Evolutionary conservation across 2,888 invertebrate genomes (phyloP), one percentile per base, ranked within the genome.

Genomic region (Venusia cambrica): DNA sequence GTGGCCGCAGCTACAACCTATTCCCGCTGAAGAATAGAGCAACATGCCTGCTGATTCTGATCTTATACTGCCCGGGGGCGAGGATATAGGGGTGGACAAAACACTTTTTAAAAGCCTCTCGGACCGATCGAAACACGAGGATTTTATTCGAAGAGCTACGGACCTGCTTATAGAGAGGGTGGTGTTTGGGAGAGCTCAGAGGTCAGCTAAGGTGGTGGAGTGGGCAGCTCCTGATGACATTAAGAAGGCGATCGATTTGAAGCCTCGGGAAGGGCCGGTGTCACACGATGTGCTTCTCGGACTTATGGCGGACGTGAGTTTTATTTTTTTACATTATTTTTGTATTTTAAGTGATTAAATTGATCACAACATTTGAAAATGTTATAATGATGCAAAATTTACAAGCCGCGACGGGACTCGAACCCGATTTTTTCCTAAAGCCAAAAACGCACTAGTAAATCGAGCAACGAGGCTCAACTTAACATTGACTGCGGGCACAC

Each of bases 191-290:
- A 92, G 93, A 27, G 92, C 93, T 0, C 88, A 89, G 45, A 89
- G 94, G 38, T 87, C 89, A 3, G 89, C 90, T 29, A 92, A 92
- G 67, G 96, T 97, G 2, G 89, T 95, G 28, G 92, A 96, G 54
- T 97, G 96, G 92, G 89, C 90, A 42, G 89, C 91, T 21, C 97
- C 97, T 0, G 89, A 91, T 12, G 90, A 93, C 25, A 83, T 97
- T 33, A 88, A 89, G 48, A 77, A 89, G 30, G 78, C 90, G 0
- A 89, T 95, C 29, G 92, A 95, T 62, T 87, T 95, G 57, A 77
- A 88, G 31, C 79, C 94, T 2, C 81, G 88, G 9, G 74, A 88
- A 4, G 74, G 87, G 3, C 89, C 91, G 2, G 87, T 90, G 16
- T 87, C 89, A 1, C 93, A 95, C 48, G 92, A 93, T 5, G 89